Percentiles rank a stretch among this genome's conserved stretches.
Conservation (phyloP, 2,113 vertebrate genomes). For the Pao palembangensis region DNA sequence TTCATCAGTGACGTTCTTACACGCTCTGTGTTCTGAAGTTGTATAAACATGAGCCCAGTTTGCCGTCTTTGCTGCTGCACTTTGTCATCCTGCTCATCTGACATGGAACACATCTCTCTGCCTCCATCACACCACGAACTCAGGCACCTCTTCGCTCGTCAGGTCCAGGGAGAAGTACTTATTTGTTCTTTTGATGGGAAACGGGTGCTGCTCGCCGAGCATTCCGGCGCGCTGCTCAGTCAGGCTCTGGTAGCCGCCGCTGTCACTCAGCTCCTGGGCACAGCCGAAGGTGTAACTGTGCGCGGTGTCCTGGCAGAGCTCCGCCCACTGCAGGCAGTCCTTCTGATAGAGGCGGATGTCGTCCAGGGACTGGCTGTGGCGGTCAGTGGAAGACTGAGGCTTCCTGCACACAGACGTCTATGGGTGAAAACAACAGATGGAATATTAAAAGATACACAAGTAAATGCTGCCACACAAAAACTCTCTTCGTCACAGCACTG, state of each 20-base stretch:
- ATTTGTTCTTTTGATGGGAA: constrained; percentile 93
- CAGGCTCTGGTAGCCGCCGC: constrained; percentile 80
- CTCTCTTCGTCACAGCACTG: too few species aligned
- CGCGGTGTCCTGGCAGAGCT: constrained; percentile 92
- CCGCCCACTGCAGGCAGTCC: constrained; percentile 87
- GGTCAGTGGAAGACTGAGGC: constrained; percentile 87
- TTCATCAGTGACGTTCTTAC: not conserved
- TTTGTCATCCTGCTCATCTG: too few species aligned
- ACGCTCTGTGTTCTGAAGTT: not conserved
- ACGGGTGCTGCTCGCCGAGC: constrained; percentile 78
- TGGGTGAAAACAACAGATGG: not conserved
- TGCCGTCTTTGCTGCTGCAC: not conserved
- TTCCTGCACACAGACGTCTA: constrained; percentile 82
- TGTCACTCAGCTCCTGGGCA: constrained; percentile 82
- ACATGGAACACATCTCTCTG: constrained; percentile 6
- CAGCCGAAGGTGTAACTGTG: constrained; percentile 98
- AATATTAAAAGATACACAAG: not conserved
- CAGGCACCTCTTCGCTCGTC: constrained; percentile 88
- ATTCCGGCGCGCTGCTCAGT: constrained; percentile 86
- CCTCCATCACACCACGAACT: constrained; percentile 89
- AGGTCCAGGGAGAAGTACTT: constrained; percentile 98
- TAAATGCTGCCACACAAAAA: not conserved
- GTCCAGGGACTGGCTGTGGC: constrained; percentile 96
- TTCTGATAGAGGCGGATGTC: constrained; percentile 95
- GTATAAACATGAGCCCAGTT: constrained; percentile 27